Evolutionary conservation across 1,140 invertebrate genomes (phyloP).

Genomic region (Araneus ventricosus): DNA sequence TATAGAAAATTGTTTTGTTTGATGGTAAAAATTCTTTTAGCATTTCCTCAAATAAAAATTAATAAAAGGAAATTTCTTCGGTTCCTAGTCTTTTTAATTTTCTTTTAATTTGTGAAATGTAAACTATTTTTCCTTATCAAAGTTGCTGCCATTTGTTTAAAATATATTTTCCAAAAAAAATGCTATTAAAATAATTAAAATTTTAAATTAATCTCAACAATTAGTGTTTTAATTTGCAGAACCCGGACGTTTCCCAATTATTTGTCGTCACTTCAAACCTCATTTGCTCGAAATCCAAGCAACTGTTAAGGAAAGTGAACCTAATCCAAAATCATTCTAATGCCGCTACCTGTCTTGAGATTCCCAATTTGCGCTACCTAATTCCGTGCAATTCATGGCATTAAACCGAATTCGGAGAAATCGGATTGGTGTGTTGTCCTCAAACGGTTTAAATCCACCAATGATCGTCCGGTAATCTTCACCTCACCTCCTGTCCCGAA

Average conservation of each 20-base stretch:
- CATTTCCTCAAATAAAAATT: no score
- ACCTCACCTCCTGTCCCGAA: conserved; percentile 22
- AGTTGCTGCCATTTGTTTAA: no score
- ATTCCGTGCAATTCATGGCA: conserved; percentile 30
- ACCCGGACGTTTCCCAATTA: not conserved
- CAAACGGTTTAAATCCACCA: conserved; percentile 32
- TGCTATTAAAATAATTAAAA: no score
- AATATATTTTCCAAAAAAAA: no score
- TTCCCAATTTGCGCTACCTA: conserved; percentile 11
- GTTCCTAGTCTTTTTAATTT: no score
- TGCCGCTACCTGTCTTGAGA: conserved; percentile 7
- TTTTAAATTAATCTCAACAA: no score
- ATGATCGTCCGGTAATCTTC: conserved; percentile 40
- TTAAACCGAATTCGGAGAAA: conserved; percentile 18
- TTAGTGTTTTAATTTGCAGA: not conserved
- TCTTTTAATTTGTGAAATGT: no score
- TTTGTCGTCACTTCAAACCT: not conserved
- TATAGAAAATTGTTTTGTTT: no score
- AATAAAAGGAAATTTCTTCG: no score
- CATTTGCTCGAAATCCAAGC: not conserved
- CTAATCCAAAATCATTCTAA: not conserved
- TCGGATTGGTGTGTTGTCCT: conserved; percentile 26
- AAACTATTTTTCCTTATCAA: no score
- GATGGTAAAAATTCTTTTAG: no score
- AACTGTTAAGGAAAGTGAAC: not conserved